phyloP scores from a whole-genome alignment of 2,888 invertebrate genomes.

The Arge pagana region DNA sequence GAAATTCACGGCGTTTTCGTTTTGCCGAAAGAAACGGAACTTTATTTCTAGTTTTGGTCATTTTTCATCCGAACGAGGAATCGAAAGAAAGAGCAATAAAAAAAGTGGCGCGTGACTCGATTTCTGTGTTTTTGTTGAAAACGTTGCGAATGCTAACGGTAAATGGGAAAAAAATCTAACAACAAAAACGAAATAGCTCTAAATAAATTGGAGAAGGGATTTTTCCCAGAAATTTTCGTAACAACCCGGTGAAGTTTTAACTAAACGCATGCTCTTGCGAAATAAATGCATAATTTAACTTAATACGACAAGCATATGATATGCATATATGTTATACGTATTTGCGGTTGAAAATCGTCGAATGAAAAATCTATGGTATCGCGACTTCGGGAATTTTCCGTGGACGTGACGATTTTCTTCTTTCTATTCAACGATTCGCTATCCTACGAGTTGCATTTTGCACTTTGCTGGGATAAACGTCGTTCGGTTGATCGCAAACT shows the following conservation, averaged over 20 bases:
- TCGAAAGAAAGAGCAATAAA: slow-evolving; percentile 7
- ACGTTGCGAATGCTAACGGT: neutral
- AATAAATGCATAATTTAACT: slow-evolving; percentile 35
- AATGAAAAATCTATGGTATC: too few species aligned
- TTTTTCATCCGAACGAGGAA: too few species aligned
- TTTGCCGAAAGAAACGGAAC: neutral
- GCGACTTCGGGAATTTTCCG: too few species aligned
- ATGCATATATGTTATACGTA: slow-evolving; percentile 11
- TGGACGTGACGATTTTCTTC: too few species aligned
- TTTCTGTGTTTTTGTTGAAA: neutral
- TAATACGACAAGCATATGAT: slow-evolving; percentile 24
- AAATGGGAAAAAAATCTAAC: slow-evolving; percentile 7
- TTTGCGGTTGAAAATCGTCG: slow-evolving; percentile 8
- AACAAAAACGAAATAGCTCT: too few species aligned
- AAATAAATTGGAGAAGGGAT: too few species aligned
- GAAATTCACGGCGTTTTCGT: neutral
- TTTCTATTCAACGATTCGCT: too few species aligned
- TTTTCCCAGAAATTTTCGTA: slow-evolving; percentile 14
- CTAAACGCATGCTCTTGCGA: slow-evolving; percentile 49
- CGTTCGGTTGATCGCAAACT: too few species aligned
- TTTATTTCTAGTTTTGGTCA: slow-evolving; percentile 4
- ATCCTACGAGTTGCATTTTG: too few species aligned
- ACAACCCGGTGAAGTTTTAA: slow-evolving; percentile 45
- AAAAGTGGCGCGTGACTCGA: neutral
- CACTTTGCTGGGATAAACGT: too few species aligned